Conservation (phyloP, 2,888 invertebrate genomes). For the Drosophila atripex region DNA sequence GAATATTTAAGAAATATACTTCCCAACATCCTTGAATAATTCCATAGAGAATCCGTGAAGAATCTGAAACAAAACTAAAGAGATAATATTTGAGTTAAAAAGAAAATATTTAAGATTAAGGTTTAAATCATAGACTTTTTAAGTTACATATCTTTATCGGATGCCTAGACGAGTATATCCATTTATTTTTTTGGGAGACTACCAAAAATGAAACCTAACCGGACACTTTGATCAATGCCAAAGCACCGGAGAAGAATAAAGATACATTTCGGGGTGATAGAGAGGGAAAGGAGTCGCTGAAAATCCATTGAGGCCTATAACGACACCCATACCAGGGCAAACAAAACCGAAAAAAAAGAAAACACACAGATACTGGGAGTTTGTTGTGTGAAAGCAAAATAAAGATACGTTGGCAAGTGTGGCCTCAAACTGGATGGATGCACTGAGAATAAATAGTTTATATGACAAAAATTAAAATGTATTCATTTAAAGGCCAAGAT, state of each 20-base stretch:
- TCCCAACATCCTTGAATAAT: too few species aligned
- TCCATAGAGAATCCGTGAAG: not conserved
- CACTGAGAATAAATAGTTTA: not conserved
- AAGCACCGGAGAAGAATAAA: constrained; percentile 29
- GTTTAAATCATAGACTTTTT: not conserved
- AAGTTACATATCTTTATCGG: not conserved
- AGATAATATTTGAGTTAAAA: not conserved
- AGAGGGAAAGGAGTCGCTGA: constrained; percentile 57
- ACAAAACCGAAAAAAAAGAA: constrained; percentile 13
- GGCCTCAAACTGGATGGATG: constrained; percentile 41
- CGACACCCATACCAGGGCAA: constrained; percentile 52
- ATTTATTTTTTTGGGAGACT: constrained; percentile 57
- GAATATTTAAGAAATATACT: too few species aligned
- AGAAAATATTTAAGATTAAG: too few species aligned
- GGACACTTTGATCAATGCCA: constrained; percentile 77
- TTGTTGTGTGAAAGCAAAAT: constrained; percentile 70
- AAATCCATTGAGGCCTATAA: constrained; percentile 79
- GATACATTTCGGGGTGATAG: constrained; percentile 8
- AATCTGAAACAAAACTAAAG: not conserved
- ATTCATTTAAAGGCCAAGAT: too few species aligned
- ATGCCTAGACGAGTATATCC: constrained; percentile 47
- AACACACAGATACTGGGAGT: constrained; percentile 35
- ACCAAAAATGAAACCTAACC: constrained; percentile 54
- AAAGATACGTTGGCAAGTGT: constrained; percentile 78
- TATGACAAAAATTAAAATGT: not conserved